phyloP scores from a whole-genome alignment of 2,797 vertebrate genomes.

The Crax fasciolata region DNA sequence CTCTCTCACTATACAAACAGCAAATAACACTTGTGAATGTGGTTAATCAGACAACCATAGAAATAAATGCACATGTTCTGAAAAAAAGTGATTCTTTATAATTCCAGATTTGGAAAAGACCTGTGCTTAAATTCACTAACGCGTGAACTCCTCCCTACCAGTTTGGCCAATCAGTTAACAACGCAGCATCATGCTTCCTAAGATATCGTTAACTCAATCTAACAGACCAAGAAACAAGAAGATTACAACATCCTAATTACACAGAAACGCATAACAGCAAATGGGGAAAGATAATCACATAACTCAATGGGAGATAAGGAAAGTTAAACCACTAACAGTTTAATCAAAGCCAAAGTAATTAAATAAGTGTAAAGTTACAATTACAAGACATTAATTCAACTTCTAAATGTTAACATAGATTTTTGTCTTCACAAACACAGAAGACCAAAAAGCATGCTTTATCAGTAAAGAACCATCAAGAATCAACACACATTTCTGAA shows the following conservation, averaged over 20 bases:
- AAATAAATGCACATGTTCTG: slow-evolving; percentile 33
- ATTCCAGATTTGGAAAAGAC: neutral
- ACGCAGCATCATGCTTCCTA: neutral
- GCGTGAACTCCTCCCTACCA: neutral
- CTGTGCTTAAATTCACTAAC: neutral
- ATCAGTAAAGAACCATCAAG: neutral
- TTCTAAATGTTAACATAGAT: neutral
- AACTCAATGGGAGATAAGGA: neutral
- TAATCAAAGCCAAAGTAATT: neutral
- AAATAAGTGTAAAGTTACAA: neutral
- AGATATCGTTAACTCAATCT: neutral
- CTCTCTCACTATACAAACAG: neutral
- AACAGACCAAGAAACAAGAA: neutral
- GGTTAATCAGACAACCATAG: slow-evolving; percentile 40
- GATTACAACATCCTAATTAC: slow-evolving; percentile 26
- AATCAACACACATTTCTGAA: neutral
- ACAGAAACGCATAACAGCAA: neutral
- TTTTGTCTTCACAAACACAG: neutral
- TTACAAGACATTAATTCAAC: neutral
- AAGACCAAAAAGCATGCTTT: neutral
- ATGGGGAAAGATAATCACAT: neutral
- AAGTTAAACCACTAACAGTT: neutral
- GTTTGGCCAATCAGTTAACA: neutral
- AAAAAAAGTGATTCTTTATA: neutral
- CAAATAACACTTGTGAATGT: slow-evolving; percentile 12